Base-by-base conservation (phyloP, 2,797 vertebrate species). In the Sebastes dallii region DNA sequence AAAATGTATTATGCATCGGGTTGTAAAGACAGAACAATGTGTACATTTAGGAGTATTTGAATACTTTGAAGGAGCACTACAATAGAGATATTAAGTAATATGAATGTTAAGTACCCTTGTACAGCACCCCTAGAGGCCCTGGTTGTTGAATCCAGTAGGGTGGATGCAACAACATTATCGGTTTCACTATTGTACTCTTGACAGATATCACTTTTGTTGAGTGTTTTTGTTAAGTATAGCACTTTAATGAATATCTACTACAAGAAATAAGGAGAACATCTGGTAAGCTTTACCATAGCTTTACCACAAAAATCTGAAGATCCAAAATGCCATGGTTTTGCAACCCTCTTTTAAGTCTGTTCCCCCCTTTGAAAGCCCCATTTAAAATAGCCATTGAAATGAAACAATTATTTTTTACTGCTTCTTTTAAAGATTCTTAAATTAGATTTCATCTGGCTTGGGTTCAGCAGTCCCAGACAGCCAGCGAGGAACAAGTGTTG, bases 401-500 rank as follows among this genome's bases (percentile, higher is more conserved):
- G 8, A 52, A 64, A 46, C 27, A 9, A 32, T 46, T 10, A 24
- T 32, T 67, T 75, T 64, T 70, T 82, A 67, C 50, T 58, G 18
- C 54, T 64, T 62, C 39, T 78, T 66, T 77, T 16, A 10, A 39
- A 39, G 36, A 24, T 54, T 75, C 72, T 56, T 74, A 61, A 88
- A 84, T 78, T 82, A 86, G 70, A 74, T 32, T 72, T 62, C 25
- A 70, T 8, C 14, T 27, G n/a, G 16, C 61, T 59, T 60, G 22
- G 18, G 39, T 73, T 77, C 24, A 32, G 29, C 5, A 4, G 13
- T 64, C 55, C 27, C 3, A 71, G 34, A 72, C 62, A 62, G 30
- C 56, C 2, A 30, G 24, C 8, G 2, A 42, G 70, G 76, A 88
- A 73, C 86, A 92, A 84, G 73, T 86, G 89, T 82, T 81, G 72